phyloP scores from a whole-genome alignment of 1,140 invertebrate species.

The Apis laboriosa region DNA sequence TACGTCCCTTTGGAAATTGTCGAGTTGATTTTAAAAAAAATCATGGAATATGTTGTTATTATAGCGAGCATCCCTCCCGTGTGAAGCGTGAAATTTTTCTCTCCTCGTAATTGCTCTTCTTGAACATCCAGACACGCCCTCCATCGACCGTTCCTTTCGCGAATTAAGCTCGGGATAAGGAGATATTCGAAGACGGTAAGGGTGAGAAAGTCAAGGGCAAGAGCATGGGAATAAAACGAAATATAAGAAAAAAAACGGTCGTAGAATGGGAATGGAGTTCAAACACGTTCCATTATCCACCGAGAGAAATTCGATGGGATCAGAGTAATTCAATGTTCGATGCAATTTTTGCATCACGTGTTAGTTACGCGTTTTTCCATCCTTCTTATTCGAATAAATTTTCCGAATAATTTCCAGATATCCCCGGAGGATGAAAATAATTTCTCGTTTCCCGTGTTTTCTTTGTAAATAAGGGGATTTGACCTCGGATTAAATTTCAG shows the following conservation, averaged over 20 bases:
- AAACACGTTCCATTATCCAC: constrained; percentile 27
- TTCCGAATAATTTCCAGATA: neutral
- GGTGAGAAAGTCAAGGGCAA: constrained; percentile 65
- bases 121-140: constrained; percentile 60
- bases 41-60: neutral
- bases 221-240: constrained; percentile 49
- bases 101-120: constrained; percentile 30
- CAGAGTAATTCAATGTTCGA: neutral
- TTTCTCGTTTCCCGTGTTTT: neutral
- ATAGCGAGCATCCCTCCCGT: neutral
- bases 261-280: constrained; percentile 20
- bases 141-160: constrained; percentile 62
- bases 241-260: constrained; percentile 33
- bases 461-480: constrained; percentile 24
- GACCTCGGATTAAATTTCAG: constrained; percentile 52
- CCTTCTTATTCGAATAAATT: neutral
- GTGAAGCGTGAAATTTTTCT: neutral
- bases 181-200: constrained; percentile 47
- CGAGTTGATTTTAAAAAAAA: constrained; percentile 32
- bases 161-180: constrained; percentile 64
- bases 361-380: neutral
- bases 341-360: neutral
- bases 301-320: neutral
- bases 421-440: neutral
- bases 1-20: neutral